A percentile compares a stretch with the other conserved stretches of the same genome.
Evolutionary conservation across 2,113 vertebrate species (phyloP).

Genomic region (Neolamprologus variostigma): DNA sequence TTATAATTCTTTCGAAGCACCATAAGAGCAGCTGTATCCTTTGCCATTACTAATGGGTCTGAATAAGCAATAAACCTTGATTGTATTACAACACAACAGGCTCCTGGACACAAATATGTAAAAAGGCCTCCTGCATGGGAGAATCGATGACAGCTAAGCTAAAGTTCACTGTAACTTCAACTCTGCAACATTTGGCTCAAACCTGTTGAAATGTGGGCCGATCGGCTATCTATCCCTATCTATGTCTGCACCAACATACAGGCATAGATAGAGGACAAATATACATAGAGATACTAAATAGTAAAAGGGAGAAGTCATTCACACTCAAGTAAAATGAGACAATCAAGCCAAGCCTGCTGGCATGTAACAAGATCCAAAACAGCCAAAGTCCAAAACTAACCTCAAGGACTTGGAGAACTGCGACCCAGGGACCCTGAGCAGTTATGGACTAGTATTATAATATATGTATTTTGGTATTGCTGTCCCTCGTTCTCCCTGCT

Average conservation of each 20-base stretch:
- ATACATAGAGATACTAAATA: neutral
- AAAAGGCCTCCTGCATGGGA: neutral
- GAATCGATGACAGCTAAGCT: neutral
- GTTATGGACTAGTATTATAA: too few species aligned
- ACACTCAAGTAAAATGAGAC: neutral
- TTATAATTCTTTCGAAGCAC: neutral
- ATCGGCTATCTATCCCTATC: neutral
- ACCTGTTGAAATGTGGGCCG: neutral
- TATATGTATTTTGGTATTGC: too few species aligned
- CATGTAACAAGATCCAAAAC: neutral
- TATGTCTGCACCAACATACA: neutral
- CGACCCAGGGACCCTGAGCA: too few species aligned
- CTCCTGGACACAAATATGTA: neutral
- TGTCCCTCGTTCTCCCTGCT: too few species aligned
- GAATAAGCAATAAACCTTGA: neutral
- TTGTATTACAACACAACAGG: neutral
- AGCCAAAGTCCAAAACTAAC: neutral
- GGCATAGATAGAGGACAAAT: neutral
- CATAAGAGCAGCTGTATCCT: neutral
- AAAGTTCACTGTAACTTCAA: neutral
- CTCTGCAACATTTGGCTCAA: neutral
- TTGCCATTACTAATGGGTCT: neutral
- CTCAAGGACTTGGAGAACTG: neutral
- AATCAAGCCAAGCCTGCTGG: neutral
- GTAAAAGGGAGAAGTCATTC: neutral